Base-by-base conservation (phyloP, 1,140 invertebrate genomes). In the Xylocopa sonorina region DNA sequence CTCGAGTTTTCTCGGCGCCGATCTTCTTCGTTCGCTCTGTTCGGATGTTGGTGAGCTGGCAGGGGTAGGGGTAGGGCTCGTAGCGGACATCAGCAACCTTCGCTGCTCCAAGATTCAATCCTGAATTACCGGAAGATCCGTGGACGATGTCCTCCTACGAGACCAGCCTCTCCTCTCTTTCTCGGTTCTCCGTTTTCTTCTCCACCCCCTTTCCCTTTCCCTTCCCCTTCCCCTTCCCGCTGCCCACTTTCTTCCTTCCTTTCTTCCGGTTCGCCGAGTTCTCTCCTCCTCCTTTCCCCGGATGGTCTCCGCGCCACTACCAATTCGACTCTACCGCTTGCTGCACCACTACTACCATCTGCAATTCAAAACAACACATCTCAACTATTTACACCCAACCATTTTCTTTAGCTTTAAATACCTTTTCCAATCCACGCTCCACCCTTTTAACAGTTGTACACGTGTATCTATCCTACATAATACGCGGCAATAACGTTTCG, bases 11-110 rank as follows among this genome's bases (percentile, higher is more conserved):
- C 14, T 6, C 6, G 21, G 18, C 66, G n/a, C n/a, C 32, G 48
- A 34, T 27, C 38, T 9, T 46, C 4, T 53, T 72, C 57, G 57
- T 53, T 32, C 41, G 50, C 29, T 64, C 18, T 24, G 43, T 62
- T 58, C 74, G 38, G 55, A 21, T 29, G 79, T 50, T 46, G 74
- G 48, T 50, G 58, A 73, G 41, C 55, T 75, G 74, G 79, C 74
- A 71, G 72, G 78, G 62, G 72, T 80, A 75, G 62, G 72, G 72
- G 51, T 48, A 80, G 48, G 58, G 43, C 75, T 64, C 75, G 75
- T 73, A 78, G 80, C 75, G 78, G 82, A 80, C 84, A 86, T 77
- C 81, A 78, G 75, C 80, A 50, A 74, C 76, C 81, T 80, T 83
- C 80, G 38, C 74, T 80, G 76, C 81, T 18, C 50, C 34, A 46